Base-by-base conservation (phyloP, 2,888 invertebrate genomes). In the Ornithoptera alexandrae region DNA sequence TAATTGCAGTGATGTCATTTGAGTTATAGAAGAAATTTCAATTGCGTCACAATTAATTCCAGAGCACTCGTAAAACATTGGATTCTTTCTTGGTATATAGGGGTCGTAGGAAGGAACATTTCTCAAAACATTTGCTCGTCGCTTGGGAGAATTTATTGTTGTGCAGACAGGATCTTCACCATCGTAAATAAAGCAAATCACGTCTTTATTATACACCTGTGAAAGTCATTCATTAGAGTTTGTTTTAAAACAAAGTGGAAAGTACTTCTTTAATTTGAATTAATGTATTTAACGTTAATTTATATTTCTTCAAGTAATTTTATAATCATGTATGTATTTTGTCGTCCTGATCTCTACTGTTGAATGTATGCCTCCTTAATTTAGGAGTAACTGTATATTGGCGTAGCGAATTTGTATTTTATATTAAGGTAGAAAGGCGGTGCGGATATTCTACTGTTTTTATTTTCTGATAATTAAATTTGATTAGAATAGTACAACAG, bases 141-240 rank as follows among this genome's bases (percentile, higher is more conserved):
- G 84, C 70, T 68, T 71, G 2, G 77, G 67, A 73, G 75, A 76
- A 63, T 72, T 68, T 20, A 78, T 64, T 8, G 77, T 71, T 74
- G 81, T 79, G 74, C 92, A 92, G 65, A 79, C 70, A 50, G 85
- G 82, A 66, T 75, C 72, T 76, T 79, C 72, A 36, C 79, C 84
- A 88, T 39, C 10, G 50, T 89, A 86, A 65, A 86, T 79, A 66
- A 87, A 69, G 76, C 91, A 92, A 69, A 83, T 73, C 58, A 90
- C 84, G 75, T 88, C 86, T 72, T 84, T 88, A 73, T 85, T 90
- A 75, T 86, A 90, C 65, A 72, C 73, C 90, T 90, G 88, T 71
- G 87, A 88, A 62, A 67, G n/a, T 57, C 53, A 57, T 20, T 20
- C 10, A 17, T 60, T 60, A 59, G 39, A 39, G 50, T 50, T 50